Base-by-base conservation (phyloP, 2,888 invertebrate genomes). In the Lordiphosa andalusiaca region DNA sequence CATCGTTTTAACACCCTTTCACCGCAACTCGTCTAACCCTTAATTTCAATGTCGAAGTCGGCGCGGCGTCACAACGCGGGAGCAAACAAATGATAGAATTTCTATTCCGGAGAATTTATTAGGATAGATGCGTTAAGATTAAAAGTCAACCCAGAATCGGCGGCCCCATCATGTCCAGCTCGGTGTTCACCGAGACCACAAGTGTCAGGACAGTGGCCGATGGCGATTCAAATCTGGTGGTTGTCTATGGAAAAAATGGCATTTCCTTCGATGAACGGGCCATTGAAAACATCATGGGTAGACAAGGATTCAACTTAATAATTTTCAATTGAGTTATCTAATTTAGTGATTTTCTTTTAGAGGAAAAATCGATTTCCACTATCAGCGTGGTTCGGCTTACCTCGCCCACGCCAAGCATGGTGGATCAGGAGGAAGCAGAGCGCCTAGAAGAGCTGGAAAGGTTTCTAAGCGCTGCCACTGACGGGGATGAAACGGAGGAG, bases 201-300 rank as follows among this genome's bases (percentile, higher is more conserved):
- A 85, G 75, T 56, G 69, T 60, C 37, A 53, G 73, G 42, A 66
- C 78, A 62, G 60, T 63, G 54, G 57, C 73, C 57, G 65, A 74
- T 44, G 75, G 83, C 30, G 88, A 88, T 59, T 84, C 88, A 16
- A 89, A 90, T 69, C 75, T 96, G 87, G 93, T 95, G 84, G 93
- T 96, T 88, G 93, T 96, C 88, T 95, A 96, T 88, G 94, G 94
- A 88, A 95, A 95, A 90, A 95, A 96, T 92, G 96, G 96, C 77
- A 93, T 96, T 67, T 94, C 94, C 60, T 94, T 94, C 62, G 96
- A 96, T 90, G 94, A 94, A 86, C 93, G 94, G 81, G 93, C 94
- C 73, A 92, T 96, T 64, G 94, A 95, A 81, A 93, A 93, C 77
- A 91, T 95, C 70, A 92, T 96, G 90, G 94, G 96, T 96, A 91